Evolutionary conservation across 1,140 invertebrate species (phyloP).

Genomic region (Tetraneura akinire): DNA sequence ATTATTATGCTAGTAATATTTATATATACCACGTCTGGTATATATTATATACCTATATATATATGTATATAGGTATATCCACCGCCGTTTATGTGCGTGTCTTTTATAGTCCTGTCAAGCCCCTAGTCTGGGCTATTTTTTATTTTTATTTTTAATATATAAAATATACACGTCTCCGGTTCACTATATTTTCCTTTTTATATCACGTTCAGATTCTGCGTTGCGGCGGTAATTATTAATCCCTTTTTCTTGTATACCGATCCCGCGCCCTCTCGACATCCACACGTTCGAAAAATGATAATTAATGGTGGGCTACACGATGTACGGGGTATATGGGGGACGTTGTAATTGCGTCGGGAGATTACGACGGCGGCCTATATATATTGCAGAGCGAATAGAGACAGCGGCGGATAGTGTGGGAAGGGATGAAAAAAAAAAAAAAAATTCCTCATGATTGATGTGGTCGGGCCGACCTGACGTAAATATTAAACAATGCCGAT

Average conservation of each 20-base stretch:
- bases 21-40: neutral
- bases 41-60: neutral
- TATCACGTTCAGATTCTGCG: neutral
- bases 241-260: constrained; percentile 2
- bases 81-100: neutral
- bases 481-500: neutral
- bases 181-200: neutral
- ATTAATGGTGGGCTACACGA: constrained; percentile 20
- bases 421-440: neutral
- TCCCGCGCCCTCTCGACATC: neutral
- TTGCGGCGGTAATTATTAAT: constrained; percentile 38
- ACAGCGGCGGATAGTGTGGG: too few relatives aligned
- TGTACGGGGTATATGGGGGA: neutral
- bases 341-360: neutral
- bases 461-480: neutral
- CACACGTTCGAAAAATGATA: neutral
- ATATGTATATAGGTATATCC: neutral
- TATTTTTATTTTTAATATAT: neutral
- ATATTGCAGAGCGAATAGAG: too few relatives aligned
- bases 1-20: neutral
- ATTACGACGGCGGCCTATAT: neutral
- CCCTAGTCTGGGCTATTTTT: neutral
- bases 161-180: too few relatives aligned
- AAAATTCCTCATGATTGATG: constrained; percentile 28
- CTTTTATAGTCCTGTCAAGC: neutral